These are phyloP conservation scores for Drosophila kuntzei DNA, from an alignment of 2,888 invertebrate species.

Conservation along the genomic window DNA sequence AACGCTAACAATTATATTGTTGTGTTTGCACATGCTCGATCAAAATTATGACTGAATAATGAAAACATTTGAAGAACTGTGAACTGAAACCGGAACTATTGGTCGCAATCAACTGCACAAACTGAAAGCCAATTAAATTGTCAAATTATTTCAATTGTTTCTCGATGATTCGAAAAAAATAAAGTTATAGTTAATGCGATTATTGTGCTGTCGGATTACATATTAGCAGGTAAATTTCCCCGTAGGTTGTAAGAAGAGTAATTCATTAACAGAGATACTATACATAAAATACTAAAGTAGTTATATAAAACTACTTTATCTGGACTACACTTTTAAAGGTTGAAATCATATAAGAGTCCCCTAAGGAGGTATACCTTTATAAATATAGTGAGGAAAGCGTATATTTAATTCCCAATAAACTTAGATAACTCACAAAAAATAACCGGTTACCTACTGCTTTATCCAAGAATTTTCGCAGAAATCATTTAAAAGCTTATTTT, in stretches of 20 bases:
- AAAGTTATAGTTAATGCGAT: not conserved
- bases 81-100: not conserved
- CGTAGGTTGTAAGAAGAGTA: not conserved
- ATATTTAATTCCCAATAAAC: not conserved
- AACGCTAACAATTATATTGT: conserved; percentile 40
- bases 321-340: no score
- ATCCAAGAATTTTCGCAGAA: not conserved
- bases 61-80: conserved; percentile 3
- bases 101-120: not conserved
- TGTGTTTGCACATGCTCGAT: conserved; percentile 15
- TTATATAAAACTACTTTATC: no score
- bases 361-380: no score
- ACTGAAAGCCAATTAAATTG: not conserved
- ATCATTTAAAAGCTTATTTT: not conserved
- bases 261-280: not conserved
- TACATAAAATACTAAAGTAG: no score
- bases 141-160: conserved; percentile 6
- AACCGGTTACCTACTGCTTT: not conserved
- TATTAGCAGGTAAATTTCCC: not conserved
- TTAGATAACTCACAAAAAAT: not conserved
- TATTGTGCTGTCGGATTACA: not conserved
- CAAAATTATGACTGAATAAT: conserved; percentile 11
- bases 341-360: no score
- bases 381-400: no score
- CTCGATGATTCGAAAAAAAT: not conserved